Percentiles rank a stretch among this genome's conserved stretches.
These are phyloP conservation scores for Trialeurodes vaporariorum DNA, from an alignment of 1,140 invertebrate species.

Conservation along the genomic window DNA sequence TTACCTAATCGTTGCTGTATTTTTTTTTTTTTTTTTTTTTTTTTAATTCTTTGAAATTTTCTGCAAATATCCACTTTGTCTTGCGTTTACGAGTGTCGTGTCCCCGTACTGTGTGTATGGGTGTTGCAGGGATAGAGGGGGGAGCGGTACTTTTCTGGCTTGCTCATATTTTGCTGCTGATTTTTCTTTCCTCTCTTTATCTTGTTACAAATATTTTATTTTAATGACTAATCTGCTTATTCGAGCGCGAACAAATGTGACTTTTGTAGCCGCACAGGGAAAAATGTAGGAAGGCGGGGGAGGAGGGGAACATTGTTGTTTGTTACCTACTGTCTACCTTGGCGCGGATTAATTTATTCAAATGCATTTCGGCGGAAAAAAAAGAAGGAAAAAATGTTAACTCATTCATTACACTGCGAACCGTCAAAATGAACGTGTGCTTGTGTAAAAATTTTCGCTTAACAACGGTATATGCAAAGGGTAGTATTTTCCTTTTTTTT, in stretches of 20 bases:
- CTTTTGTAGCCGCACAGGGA: neutral
- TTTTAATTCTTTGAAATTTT: too few species aligned
- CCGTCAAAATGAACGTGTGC: neutral
- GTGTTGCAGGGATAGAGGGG: too few species aligned
- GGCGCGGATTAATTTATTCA: neutral
- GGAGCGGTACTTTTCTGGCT: too few species aligned
- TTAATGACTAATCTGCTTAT: neutral
- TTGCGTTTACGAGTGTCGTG: too few species aligned
- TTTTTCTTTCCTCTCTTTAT: neutral
- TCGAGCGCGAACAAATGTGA: neutral
- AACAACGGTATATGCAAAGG: neutral
- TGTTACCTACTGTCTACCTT: neutral
- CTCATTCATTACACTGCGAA: neutral
- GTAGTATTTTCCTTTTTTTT: neutral
- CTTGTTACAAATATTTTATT: neutral
- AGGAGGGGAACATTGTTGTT: too few species aligned
- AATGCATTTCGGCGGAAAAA: neutral
- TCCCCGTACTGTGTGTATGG: too few species aligned
- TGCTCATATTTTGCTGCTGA: neutral
- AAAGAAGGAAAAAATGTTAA: neutral
- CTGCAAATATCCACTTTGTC: too few species aligned
- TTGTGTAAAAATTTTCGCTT: neutral
- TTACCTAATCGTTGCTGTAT: too few species aligned
- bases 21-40: too few species aligned
- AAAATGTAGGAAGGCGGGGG: too few species aligned